Percentiles rank a stretch among this genome's conserved stretches.
Conservation (phyloP, 1,140 invertebrate genomes). For the Dendroctonus ponderosae region DNA sequence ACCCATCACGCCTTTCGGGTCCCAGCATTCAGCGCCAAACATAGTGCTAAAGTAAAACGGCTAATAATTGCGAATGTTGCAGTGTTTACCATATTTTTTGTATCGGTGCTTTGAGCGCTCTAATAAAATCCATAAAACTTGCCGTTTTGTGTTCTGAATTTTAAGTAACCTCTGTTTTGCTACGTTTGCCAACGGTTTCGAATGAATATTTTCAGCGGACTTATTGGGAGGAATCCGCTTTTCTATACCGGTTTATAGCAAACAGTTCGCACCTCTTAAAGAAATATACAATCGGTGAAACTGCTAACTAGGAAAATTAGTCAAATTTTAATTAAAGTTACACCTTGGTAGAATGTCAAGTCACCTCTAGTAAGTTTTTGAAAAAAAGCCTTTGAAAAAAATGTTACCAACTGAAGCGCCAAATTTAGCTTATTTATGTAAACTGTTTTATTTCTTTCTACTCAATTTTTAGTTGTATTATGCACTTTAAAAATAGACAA, state of each 20-base stretch:
- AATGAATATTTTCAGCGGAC: constrained; percentile 20
- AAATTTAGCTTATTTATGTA: no score
- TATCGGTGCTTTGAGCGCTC: constrained; percentile 20
- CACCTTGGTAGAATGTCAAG: no score
- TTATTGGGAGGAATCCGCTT: constrained; percentile 8
- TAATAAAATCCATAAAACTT: constrained; percentile 33
- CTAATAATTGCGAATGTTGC: constrained; percentile 27
- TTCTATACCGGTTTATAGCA: background rate
- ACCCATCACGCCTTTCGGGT: constrained; percentile 18
- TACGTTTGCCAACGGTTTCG: constrained; percentile 17
- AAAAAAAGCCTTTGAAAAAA: no score
- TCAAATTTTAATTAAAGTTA: no score
- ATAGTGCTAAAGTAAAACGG: constrained; percentile 18
- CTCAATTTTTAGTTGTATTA: no score
- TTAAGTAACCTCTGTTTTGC: constrained; percentile 22
- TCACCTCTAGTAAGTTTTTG: no score
- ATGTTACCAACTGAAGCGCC: no score
- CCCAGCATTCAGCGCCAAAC: constrained; percentile 2
- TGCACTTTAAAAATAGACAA: no score
- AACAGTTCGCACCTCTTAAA: no score
- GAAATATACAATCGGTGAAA: no score
- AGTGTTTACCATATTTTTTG: constrained; percentile 29
- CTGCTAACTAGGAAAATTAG: no score
- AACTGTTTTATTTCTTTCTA: no score
- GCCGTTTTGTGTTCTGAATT: constrained; percentile 29